Evolutionary conservation across 2,888 invertebrate genomes (phyloP).

Genomic region (Baronia brevicornis): DNA sequence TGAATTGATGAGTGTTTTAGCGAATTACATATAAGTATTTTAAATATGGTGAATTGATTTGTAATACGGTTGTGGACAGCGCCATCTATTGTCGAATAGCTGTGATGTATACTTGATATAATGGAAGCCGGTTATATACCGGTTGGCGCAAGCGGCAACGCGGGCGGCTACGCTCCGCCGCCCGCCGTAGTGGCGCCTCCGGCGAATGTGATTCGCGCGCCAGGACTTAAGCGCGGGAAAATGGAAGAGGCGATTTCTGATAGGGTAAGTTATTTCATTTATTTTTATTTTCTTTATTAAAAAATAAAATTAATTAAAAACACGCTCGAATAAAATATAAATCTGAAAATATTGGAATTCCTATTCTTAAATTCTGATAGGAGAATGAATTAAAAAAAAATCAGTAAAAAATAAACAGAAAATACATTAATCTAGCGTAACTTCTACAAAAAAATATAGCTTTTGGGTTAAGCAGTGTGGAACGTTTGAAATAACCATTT

Average conservation of each 20-base stretch:
- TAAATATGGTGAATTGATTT: constrained; percentile 25
- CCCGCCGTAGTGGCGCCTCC: constrained; percentile 61
- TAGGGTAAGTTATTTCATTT: constrained; percentile 77
- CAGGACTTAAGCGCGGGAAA: constrained; percentile 85
- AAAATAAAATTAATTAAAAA: too few species aligned
- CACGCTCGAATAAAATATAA: constrained; percentile 8
- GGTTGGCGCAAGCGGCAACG: constrained; percentile 36
- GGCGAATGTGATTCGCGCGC: constrained; percentile 83
- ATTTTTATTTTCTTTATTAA: constrained; percentile 6
- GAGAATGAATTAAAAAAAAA: too few species aligned
- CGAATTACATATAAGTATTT: constrained; percentile 20
- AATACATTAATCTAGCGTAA: too few species aligned
- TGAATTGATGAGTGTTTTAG: constrained; percentile 44
- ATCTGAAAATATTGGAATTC: constrained; percentile 8
- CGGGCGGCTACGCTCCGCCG: constrained; percentile 36
- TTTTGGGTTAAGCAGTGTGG: too few species aligned
- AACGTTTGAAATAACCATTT: too few species aligned
- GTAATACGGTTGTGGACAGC: constrained; percentile 23
- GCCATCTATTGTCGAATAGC: constrained; percentile 48
- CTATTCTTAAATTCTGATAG: too few species aligned
- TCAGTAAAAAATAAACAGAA: too few species aligned
- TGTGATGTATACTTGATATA: constrained; percentile 36
- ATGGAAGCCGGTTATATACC: constrained; percentile 72
- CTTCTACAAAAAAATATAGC: too few species aligned
- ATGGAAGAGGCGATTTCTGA: constrained; percentile 84